Base-by-base conservation (phyloP, 2,888 invertebrate species). In the Ochlodes sylvanus region DNA sequence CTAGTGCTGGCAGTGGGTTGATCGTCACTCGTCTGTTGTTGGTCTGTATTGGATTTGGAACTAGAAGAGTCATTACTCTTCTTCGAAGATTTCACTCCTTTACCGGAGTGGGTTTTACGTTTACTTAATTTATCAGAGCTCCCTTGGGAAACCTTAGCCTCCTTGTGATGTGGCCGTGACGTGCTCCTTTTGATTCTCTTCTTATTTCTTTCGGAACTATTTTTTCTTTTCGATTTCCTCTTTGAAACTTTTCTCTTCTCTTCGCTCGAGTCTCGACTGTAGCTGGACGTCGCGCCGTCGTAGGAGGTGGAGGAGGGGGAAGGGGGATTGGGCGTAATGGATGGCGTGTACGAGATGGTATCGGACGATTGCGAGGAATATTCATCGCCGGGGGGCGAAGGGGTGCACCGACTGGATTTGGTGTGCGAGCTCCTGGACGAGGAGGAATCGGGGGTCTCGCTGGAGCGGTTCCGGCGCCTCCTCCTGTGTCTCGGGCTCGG, bases 31-130 rank as follows among this genome's bases (percentile, higher is more conserved):
- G 61, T 32, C 7, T 63, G 66, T 6, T 63, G 38, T 34, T 57
- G 52, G 7, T 71, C 71, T 12, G 61, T n/a, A 15, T 14, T 34
- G 9, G 55, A 54, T 50, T 66, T 69, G 3, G 72, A 19, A 21
- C 52, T 58, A 9, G 58, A 54, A 1, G 68, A 61, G 9, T 66
- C 70, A 42, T 47, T 68, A 3, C 56, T 63, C 61, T 73, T 76
- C 65, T 79, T 85, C 9, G 89, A 87, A 2, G 84, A 83, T 71
- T 90, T 89, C 0, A 88, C 89, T 0, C 87, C 89, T 65, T 84
- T 87, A 0, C 88, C 87, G 12, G 82, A 81, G 68, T 76, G 77
- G 0, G 88, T 84, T 73, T 90, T 89, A 7, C 82, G 77, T 71
- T 84, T 84, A 61, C 75, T 77, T 7, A 75, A 73, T 50, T 79